Base-by-base conservation (phyloP, 2,888 invertebrate genomes). In the Lasioglossum malachurum region DNA sequence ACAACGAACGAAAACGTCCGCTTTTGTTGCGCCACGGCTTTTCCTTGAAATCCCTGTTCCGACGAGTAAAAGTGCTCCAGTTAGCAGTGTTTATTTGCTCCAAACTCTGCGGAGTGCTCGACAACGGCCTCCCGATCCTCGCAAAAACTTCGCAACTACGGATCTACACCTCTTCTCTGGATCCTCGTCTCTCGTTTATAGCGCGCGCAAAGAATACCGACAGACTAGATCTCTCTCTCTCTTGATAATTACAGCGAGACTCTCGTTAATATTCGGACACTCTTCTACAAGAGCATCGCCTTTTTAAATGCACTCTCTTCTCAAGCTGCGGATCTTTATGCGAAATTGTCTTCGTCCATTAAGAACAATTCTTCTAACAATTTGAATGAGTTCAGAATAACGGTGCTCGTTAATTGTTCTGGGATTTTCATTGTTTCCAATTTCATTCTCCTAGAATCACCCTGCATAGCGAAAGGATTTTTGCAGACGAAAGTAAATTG, bases 11-110 rank as follows among this genome's bases (percentile, higher is more conserved):
- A 76, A 69, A 64, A 75, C 76, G 35, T 16, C 53, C 14, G 53
- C 75, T 71, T 67, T 78, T 84, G 69, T 78, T 38, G 60, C 67
- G 46, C 12, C n/a, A 60, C 16, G 19, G 14, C 31, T 7, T 80
- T 78, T 64, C 69, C 71, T 27, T 46, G 19, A 53, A 71, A 60
- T 57, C 23, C 31, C 60, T n/a, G 23, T 27, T 60, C 31, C 19
- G 19, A n/a, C 49, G 49, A 49, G n/a, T 31, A 57, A 27, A 46
- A 60, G 10, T 41, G 23, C 75, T 16, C 16, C 46, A 16, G 53
- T 44, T 41, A 8, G 69, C 53, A 0, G 19, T 38, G 35, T 64
- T 41, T 53, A 14, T 16, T 57, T 27, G n/a, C 23, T 10, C 27
- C 38, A 7, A 67, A 41, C 67, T 67, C 67, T 67, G 19, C 35